Base-by-base conservation (phyloP, 1,140 invertebrate genomes). In the Diorhabda sublineata region DNA sequence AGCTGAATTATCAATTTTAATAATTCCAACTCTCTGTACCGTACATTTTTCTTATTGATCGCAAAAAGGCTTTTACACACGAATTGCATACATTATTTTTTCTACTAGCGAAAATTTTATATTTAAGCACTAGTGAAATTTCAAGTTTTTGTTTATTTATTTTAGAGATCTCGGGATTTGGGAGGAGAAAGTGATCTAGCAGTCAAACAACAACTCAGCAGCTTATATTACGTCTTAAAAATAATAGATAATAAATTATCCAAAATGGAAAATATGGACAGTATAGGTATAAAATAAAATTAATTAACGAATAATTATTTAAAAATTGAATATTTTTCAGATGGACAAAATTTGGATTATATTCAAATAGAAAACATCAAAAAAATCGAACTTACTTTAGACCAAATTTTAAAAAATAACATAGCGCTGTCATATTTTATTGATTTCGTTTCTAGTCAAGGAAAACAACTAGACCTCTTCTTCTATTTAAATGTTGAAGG, bases 161-260 rank as follows among this genome's bases (percentile, higher is more conserved):
- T 75, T 79, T 78, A 91, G 86, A 86, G 93, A 78, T 94, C 93
- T 3, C 87, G 88, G 78, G 94, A 96, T 81, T 90, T 88, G 43
- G 93, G 92, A 2, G 91, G 92, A 4, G 91, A 92, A 72, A 91
- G 92, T 82, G 92, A 95, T 79, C 80, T 91, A 44, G 85, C 88
- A 45, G 90, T 96, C 44, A 94, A 96, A 77, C 93, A 95, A 73
- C 94, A 96, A 79, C 79, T 97, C n/a, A 93, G 91, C 58, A 96
- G 93, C 79, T 83, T 97, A 56, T 83, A 89, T 64, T 97, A 93
- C 83, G 86, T 97, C 2, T 86, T 89, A 65, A 90, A 90, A 77
- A 85, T 94, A 59, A 87, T 93, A 67, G 89, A 93, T 69, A 85
- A 84, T 59, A 82, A 88, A 72, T 85, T 91, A 45, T 83, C 85